Percentiles rank a stretch among this genome's conserved stretches.
phyloP scores from a whole-genome alignment of 2,113 vertebrate species.

The Nycticryphes semicollaris region DNA sequence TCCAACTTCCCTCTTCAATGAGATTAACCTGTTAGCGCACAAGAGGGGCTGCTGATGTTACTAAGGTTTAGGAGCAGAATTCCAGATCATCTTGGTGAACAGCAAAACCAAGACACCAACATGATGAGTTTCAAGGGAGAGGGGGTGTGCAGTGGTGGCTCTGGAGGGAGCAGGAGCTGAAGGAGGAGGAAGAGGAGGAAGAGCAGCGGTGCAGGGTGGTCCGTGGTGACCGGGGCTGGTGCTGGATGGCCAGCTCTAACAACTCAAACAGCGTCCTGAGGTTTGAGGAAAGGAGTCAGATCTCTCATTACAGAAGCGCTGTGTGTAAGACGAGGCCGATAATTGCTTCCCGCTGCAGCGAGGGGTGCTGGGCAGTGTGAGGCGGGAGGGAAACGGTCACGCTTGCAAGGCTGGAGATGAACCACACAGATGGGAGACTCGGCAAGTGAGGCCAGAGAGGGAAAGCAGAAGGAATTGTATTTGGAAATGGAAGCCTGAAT shows the following conservation, averaged over 20 bases:
- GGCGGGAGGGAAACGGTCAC: neutral
- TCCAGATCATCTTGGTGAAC: neutral
- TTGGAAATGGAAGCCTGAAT: neutral
- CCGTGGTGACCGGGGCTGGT: accelerated
- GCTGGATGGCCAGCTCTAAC: neutral
- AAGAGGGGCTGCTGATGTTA: neutral
- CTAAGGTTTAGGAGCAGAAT: neutral
- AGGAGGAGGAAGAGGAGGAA: neutral
- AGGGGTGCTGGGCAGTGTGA: neutral
- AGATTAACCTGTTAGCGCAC: neutral
- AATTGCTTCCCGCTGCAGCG: neutral
- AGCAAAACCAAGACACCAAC: neutral
- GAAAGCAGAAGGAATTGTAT: neutral
- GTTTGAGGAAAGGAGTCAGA: neutral
- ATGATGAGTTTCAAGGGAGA: neutral
- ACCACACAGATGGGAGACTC: neutral
- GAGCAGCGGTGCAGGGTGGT: neutral
- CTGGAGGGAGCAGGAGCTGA: neutral
- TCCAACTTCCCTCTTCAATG: neutral
- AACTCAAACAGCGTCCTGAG: accelerated
- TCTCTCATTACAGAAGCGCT: neutral
- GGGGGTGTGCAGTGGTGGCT: neutral
- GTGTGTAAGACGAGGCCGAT: neutral
- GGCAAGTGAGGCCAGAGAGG: neutral
- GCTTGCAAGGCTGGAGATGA: neutral